A percentile compares a stretch with the other conserved stretches of the same genome.
These are phyloP conservation scores for Lymantria dispar DNA, from an alignment of 2,888 invertebrate species.

Conservation along the genomic window DNA sequence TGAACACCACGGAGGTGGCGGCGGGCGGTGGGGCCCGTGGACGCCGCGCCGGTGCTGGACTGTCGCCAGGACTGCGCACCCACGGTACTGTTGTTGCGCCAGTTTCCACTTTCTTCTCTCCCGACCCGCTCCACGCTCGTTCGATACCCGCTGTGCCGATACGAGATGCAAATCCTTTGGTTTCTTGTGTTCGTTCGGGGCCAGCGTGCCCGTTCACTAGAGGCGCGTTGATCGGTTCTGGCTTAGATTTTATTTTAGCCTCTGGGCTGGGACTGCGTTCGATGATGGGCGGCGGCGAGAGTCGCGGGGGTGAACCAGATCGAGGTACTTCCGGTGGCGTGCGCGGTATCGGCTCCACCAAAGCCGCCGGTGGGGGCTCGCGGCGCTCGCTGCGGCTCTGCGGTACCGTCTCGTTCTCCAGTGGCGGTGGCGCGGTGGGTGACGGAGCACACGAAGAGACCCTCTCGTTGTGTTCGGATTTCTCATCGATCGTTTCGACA, in stretches of 20 bases:
- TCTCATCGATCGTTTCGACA: conserved; percentile 32
- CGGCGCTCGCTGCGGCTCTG: conserved; percentile 68
- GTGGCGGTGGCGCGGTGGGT: conserved; percentile 46
- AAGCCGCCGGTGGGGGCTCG: conserved; percentile 59
- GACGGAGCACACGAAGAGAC: conserved; percentile 29
- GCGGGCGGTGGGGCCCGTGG: conserved; percentile 56
- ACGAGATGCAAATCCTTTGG: conserved; percentile 36
- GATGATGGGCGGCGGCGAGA: conserved; percentile 29
- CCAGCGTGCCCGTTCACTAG: conserved; percentile 46
- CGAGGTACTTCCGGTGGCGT: conserved; percentile 49
- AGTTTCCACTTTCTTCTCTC: conserved; percentile 25
- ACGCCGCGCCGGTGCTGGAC: conserved; percentile 32
- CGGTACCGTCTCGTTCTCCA: conserved; percentile 59
- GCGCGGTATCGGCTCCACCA: conserved; percentile 66
- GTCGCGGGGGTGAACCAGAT: conserved; percentile 29
- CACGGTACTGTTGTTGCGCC: conserved; percentile 30
- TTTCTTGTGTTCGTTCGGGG: conserved; percentile 18
- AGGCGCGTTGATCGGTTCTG: conserved; percentile 14
- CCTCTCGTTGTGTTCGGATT: conserved; percentile 31
- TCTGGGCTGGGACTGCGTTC: conserved; percentile 27
- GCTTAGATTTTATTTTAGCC: conserved; percentile 10
- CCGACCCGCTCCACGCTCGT: conserved; percentile 62
- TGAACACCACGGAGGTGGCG: conserved; percentile 91
- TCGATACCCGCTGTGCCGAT: conserved; percentile 59
- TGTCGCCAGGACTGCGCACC: conserved; percentile 24